phyloP scores from a whole-genome alignment of 2,797 vertebrate genomes.

The Peromyscus nudipes region DNA sequence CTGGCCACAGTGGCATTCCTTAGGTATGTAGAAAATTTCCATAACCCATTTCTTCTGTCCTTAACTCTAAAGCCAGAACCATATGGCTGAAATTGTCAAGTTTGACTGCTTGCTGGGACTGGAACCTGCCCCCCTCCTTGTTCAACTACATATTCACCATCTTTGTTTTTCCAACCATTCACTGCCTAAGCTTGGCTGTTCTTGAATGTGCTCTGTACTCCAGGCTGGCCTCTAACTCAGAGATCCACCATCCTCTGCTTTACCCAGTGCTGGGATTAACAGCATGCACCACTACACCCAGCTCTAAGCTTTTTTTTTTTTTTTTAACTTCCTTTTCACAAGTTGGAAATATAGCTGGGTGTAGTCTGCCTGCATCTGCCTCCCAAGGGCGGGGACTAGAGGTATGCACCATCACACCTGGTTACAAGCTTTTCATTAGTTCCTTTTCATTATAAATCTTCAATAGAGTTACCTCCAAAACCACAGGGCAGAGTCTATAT shows the following conservation, averaged over 20 bases:
- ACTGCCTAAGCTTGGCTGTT: background rate
- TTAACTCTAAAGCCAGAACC: background rate
- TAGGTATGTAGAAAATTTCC: background rate
- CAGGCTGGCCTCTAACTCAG: background rate
- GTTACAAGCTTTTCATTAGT: background rate
- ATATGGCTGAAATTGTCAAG: background rate
- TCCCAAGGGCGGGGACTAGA: background rate
- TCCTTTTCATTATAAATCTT: background rate
- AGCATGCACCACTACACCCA: background rate
- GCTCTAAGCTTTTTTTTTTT: background rate
- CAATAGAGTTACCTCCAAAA: background rate
- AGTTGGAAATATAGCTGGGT: background rate
- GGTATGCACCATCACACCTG: background rate
- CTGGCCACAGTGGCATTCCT: background rate
- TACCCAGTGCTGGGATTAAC: background rate
- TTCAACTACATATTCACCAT: background rate
- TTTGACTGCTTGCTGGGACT: background rate
- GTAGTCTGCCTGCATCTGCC: background rate
- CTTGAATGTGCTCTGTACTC: background rate
- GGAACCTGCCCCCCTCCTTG: background rate
- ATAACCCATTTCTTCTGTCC: background rate
- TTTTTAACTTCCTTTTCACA: background rate
- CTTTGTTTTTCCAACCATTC: background rate
- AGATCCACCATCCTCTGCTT: background rate
- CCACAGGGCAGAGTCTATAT: background rate